phyloP scores from a whole-genome alignment of 2,797 vertebrate species.

The Mionectes olivaceus region DNA sequence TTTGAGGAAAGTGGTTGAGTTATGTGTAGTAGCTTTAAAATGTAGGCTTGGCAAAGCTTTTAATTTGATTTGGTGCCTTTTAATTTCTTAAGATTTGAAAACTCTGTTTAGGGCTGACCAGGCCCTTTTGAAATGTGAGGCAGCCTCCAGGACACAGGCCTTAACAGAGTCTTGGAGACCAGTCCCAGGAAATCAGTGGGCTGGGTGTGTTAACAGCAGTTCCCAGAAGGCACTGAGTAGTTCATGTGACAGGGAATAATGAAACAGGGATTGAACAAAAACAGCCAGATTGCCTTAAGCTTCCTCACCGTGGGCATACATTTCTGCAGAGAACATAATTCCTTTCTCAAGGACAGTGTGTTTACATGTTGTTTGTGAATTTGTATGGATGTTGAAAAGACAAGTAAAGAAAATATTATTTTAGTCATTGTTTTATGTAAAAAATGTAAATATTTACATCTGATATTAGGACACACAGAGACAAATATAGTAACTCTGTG shows the following conservation, averaged over 20 bases:
- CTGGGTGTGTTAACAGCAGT: not conserved
- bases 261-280: not conserved
- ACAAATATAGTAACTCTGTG: not conserved
- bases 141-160: not conserved
- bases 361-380: not conserved
- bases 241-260: not conserved
- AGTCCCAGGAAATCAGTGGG: not conserved
- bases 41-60: not conserved
- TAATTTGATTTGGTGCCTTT: not conserved
- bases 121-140: not conserved
- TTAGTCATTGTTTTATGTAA: not conserved
- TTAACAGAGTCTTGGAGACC: not conserved
- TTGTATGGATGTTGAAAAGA: not conserved
- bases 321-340: not conserved
- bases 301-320: not conserved
- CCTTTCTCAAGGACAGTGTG: not conserved
- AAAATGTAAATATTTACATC: not conserved
- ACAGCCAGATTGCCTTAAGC: not conserved
- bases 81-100: constrained; percentile 5
- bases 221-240: not conserved
- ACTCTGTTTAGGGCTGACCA: not conserved
- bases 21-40: not conserved
- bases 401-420: not conserved
- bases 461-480: not conserved
- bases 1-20: not conserved